Conservation (phyloP, 1,140 invertebrate genomes). For the Drosophila sulfurigaster region DNA sequence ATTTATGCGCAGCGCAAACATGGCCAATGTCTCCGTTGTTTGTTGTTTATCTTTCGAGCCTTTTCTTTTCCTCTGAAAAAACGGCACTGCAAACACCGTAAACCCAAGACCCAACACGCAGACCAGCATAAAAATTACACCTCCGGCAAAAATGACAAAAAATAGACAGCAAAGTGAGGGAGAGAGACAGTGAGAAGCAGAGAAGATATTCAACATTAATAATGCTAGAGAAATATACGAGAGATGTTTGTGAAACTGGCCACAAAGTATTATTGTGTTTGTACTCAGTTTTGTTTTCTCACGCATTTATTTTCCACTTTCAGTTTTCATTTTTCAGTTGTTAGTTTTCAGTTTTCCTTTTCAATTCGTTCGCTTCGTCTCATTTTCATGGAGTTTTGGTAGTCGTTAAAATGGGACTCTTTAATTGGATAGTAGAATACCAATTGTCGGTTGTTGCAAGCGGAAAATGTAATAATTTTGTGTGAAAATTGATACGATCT, state of each 20-base stretch:
- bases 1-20: conserved; percentile 83
- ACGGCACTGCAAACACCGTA: conserved; percentile 60
- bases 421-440: conserved; percentile 63
- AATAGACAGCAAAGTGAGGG: background rate
- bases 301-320: conserved; percentile 82
- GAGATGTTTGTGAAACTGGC: conserved; percentile 50
- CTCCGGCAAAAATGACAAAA: conserved; percentile 60
- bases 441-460: conserved; percentile 44
- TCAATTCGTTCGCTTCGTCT: conserved; percentile 20
- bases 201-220: background rate
- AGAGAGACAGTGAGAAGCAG: background rate
- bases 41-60: conserved; percentile 41
- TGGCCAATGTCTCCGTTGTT: conserved; percentile 55
- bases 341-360: conserved; percentile 59
- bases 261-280: conserved; percentile 47
- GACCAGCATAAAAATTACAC: conserved; percentile 70
- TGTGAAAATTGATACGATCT: conserved; percentile 71
- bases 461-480: conserved; percentile 63
- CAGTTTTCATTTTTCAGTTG: conserved; percentile 62
- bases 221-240: conserved; percentile 15
- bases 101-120: conserved; percentile 4
- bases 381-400: conserved; percentile 75
- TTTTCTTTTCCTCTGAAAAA: conserved; percentile 51
- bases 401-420: conserved; percentile 44
- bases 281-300: conserved; percentile 66